Evolutionary conservation across 1,140 invertebrate species (phyloP), one percentile per base, ranked within the genome.

Genomic region (Drosophila watanabei): DNA sequence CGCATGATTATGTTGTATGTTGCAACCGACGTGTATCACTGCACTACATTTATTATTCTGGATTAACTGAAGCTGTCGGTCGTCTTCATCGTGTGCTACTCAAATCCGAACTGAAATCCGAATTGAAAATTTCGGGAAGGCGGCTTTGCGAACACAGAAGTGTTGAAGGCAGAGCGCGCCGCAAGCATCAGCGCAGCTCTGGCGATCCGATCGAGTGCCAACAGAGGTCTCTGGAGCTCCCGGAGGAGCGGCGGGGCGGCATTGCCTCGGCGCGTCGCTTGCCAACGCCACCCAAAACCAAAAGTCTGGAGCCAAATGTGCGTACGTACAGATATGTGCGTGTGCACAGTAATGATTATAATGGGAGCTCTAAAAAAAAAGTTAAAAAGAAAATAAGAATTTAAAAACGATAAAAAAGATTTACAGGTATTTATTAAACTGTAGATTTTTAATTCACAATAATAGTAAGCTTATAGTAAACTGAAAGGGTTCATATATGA

Each of bases 61-160:
- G 45, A 88, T 87, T 76, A 84, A 79, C 82, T 86, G 75, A 90
- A 90, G 80, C 77, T 85, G 85, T 8, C 87, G 88, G 89, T 79
- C 87, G 88, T 92, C 82, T 84, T 84, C 78, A 79, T 89, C 84
- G 87, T 80, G 79, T 86, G 75, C 78, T 91, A 83, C 91, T 88
- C 84, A 92, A 92, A 92, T 92, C 84, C 79, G 80, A 92, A 92
- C 91, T 92, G 68, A 92, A 89, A 91, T 91, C 82, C 81, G 80
- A 92, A 91, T 88, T 92, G 75, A 92, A 57, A 89, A 80, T 91
- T 87, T 92, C 79, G 75, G 82, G 82, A 76, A 92, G 91, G 87
- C 79, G 79, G 79, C 88, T 89, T 92, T 83, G 91, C 85, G 80
- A 92, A 81, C 80, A 80, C 80, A 80, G 73, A 89, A 83, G 90